These are phyloP conservation scores for Drosophila mercatorum DNA, from an alignment of 2,888 invertebrate species.

Conservation along the genomic window DNA sequence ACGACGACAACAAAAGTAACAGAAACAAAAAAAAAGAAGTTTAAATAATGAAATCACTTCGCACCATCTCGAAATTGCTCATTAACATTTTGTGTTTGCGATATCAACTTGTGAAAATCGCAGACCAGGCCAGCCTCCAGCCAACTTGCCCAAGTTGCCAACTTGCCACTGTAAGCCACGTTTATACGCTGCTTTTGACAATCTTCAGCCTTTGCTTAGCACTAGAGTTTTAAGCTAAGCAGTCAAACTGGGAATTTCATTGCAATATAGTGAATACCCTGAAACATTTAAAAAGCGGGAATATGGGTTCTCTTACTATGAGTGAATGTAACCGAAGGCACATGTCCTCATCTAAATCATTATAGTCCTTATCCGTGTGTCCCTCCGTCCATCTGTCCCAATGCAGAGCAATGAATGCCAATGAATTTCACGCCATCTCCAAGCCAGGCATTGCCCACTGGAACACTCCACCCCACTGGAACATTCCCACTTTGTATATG, in stretches of 20 bases:
- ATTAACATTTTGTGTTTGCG: conserved; percentile 85
- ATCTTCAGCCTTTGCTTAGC: not conserved
- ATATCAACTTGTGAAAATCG: conserved; percentile 85
- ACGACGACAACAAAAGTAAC: conserved; percentile 35
- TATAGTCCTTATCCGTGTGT: too few relatives aligned
- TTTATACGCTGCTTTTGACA: conserved; percentile 29
- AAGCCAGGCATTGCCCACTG: too few relatives aligned
- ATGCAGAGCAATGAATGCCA: too few relatives aligned
- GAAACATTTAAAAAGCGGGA: too few relatives aligned
- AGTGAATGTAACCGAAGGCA: too few relatives aligned
- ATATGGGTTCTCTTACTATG: too few relatives aligned
- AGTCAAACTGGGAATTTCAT: not conserved
- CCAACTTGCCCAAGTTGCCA: conserved; percentile 29
- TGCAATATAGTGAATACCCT: too few relatives aligned
- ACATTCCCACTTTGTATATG: too few relatives aligned
- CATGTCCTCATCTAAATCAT: too few relatives aligned
- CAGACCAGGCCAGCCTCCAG: conserved; percentile 59
- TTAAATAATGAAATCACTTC: conserved; percentile 84
- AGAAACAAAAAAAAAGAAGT: conserved; percentile 56
- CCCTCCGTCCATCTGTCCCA: too few relatives aligned
- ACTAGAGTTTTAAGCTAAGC: not conserved
- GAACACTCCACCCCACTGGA: too few relatives aligned
- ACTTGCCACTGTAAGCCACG: conserved; percentile 26
- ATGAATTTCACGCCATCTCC: too few relatives aligned
- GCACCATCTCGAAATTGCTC: conserved; percentile 85